A percentile compares a stretch with the other conserved stretches of the same genome.
These are phyloP conservation scores for Manis crassicaudata DNA, from an alignment of 2,797 vertebrate genomes.

Conservation along the genomic window DNA sequence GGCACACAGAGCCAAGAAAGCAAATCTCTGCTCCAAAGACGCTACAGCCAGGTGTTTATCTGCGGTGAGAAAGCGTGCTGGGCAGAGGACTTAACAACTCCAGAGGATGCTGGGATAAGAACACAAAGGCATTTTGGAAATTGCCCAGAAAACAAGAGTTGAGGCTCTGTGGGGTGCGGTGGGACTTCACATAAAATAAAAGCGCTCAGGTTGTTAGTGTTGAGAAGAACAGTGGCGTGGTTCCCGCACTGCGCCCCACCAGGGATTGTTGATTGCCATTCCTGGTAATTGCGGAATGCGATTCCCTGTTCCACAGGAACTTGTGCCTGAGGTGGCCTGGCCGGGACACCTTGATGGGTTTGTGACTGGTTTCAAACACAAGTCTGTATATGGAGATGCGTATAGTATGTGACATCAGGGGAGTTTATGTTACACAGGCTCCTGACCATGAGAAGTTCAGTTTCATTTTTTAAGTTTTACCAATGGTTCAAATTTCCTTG, in stretches of 20 bases:
- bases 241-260: background rate
- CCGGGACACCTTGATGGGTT: background rate
- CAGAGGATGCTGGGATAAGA: slow-evolving; percentile 25
- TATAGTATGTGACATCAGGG: background rate
- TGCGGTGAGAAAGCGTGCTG: background rate
- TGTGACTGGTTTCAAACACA: background rate
- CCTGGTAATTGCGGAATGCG: background rate
- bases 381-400: no score
- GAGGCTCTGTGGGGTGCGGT: background rate
- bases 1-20: background rate
- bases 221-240: background rate
- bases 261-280: background rate
- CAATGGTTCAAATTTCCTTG: background rate
- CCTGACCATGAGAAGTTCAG: background rate
- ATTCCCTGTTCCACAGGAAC: background rate
- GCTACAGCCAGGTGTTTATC: background rate
- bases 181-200: background rate
- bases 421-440: background rate
- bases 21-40: background rate
- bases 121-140: slow-evolving; percentile 27
- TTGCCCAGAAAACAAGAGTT: background rate
- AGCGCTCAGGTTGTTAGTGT: background rate
- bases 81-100: background rate
- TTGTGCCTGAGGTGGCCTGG: background rate
- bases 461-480: background rate